Conservation (phyloP, 2,797 vertebrate genomes). For the Prionace glauca region DNA sequence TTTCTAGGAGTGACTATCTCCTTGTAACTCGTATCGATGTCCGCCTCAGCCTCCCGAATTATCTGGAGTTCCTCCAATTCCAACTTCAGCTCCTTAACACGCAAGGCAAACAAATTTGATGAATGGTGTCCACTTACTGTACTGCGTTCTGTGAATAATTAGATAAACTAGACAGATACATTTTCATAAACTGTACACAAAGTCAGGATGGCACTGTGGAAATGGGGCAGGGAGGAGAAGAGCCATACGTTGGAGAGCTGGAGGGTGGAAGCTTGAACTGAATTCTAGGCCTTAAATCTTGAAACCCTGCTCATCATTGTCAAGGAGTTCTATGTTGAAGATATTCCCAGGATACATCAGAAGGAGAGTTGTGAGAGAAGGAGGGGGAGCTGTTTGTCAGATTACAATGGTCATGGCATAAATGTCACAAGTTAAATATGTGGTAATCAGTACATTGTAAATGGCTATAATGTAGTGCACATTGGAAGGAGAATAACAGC, state of each 20-base stretch:
- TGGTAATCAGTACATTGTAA: not conserved
- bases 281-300: not conserved
- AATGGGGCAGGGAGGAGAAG: not conserved
- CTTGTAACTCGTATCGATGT: too few relatives aligned
- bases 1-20: too few relatives aligned
- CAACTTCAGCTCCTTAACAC: too few relatives aligned
- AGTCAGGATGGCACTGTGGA: not conserved
- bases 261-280: not conserved
- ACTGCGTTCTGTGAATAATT: not conserved
- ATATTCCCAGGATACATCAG: not conserved
- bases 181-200: not conserved
- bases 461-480: not conserved
- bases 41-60: too few relatives aligned
- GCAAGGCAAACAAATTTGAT: not conserved
- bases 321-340: not conserved
- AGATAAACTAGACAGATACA: not conserved
- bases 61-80: too few relatives aligned
- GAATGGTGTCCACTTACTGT: not conserved
- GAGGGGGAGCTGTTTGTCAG: not conserved
- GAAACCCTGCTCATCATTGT: not conserved
- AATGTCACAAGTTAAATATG: not conserved
- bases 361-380: not conserved
- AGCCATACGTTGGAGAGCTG: not conserved
- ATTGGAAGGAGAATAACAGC: not conserved
- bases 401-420: not conserved